phyloP scores from a whole-genome alignment of 2,797 vertebrate species.

The Rhincodon typus region DNA sequence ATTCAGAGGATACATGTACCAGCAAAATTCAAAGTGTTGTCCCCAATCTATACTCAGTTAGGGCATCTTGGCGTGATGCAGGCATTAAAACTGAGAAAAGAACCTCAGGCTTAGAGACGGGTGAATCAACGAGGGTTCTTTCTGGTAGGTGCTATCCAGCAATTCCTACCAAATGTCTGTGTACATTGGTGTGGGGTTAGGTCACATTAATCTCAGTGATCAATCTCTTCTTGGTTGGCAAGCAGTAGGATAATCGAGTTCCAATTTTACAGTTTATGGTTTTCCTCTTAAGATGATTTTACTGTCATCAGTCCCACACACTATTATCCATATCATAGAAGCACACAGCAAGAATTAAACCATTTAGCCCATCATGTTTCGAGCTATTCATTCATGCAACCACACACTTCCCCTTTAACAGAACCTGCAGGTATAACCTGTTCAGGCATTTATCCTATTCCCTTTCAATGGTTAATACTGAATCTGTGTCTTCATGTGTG shows the following conservation, averaged over 20 bases:
- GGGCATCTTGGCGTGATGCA: neutral
- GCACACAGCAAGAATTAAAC: neutral
- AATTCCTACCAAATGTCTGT: neutral
- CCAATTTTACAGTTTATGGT: neutral
- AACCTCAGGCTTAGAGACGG: neutral
- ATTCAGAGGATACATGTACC: neutral
- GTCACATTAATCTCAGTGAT: neutral
- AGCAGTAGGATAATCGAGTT: neutral
- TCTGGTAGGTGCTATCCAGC: neutral
- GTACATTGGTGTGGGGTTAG: neutral
- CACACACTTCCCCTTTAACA: no score
- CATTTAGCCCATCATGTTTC: neutral
- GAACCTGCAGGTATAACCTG: neutral
- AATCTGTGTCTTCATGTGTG: neutral
- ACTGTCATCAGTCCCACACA: neutral
- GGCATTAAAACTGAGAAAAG: neutral
- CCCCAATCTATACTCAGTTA: neutral
- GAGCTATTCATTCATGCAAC: neutral
- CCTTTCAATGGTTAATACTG: neutral
- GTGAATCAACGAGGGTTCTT: neutral
- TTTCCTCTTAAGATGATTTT: neutral
- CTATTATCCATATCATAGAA: neutral
- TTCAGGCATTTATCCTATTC: neutral
- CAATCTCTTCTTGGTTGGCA: neutral
- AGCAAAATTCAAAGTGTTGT: neutral